Base-by-base conservation (phyloP, 1,140 invertebrate species). In the Fopius arisanus region DNA sequence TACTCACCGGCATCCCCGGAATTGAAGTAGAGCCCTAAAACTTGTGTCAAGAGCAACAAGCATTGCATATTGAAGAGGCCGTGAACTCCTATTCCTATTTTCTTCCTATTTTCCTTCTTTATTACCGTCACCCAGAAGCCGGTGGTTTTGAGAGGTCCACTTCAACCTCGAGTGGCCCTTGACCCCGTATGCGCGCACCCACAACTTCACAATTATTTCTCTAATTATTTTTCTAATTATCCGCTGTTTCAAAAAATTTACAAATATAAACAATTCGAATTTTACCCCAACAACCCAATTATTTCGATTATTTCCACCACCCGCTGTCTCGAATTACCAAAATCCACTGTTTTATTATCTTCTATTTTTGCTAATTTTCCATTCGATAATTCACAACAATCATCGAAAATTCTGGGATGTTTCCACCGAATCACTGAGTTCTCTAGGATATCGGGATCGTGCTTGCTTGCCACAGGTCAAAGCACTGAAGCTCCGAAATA, bases 11-110 rank as follows among this genome's bases (percentile, higher is more conserved):
- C 54, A 26, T 62, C 23, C 14, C 9, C 26, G 28, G 5, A 14
- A 26, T 62, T 62, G 3, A 62, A 28, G 14, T 28, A 23, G 1
- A 62, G 21, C 21, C 21, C 14, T 5, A 62, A 62, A 62, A 62
- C 54, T 62, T 62, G 54, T 62, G 54, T 26, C 54, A 62, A 62
- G 26, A 62, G 54, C 54, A 62, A 62, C 54, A 62, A 62, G 54
- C 54, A 26, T 26, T 14, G 14, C 54, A 62, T 62, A 14, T 62
- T 59, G 10, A 51, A 51, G 43, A 19, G 19, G n/a, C 43, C 43
- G 43, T 51, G 43, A 51, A 51, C 43, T 51, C 43, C 43, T 51
- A 40, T 40, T 40, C 5, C 12, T 40, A 5, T 40, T 40, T 12
- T 40, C 37, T 5, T 40, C 12, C 12, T 40, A 19, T 51, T 51